A percentile compares a stretch with the other conserved stretches of the same genome.
Evolutionary conservation across 2,113 vertebrate genomes (phyloP).

Genomic region (Notarius lentiginosus): DNA sequence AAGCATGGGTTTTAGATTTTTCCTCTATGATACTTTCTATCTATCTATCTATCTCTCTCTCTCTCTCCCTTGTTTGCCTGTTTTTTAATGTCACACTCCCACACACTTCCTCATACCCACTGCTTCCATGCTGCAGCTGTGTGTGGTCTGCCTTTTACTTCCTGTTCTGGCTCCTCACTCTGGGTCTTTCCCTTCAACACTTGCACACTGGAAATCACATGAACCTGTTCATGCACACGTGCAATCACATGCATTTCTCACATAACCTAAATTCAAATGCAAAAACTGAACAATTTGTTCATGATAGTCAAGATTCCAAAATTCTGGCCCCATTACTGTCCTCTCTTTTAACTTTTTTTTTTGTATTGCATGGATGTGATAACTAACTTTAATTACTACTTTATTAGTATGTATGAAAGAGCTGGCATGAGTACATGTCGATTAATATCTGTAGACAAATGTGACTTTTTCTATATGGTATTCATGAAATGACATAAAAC

Average conservation of each 20-base stretch:
- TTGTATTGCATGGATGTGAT: neutral
- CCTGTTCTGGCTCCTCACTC: conserved; percentile 56
- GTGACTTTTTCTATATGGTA: neutral
- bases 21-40: neutral
- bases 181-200: conserved; percentile 52
- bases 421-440: neutral
- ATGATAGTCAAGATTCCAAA: neutral
- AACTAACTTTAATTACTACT: neutral
- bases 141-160: conserved; percentile 58
- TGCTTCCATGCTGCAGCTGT: conserved; percentile 58
- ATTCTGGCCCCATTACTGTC: neutral
- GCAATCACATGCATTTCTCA: conserved; percentile 29
- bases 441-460: neutral
- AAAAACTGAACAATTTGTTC: neutral
- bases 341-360: neutral
- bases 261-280: neutral
- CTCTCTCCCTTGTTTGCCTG: conserved; percentile 38
- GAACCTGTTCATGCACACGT: conserved; percentile 38
- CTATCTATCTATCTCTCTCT: conserved; percentile 1
- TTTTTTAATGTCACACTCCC: conserved; percentile 59
- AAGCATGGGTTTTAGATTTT: neutral
- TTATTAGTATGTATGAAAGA: neutral
- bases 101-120: conserved; percentile 62
- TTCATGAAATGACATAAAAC: neutral
- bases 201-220: conserved; percentile 46